phyloP scores from a whole-genome alignment of 2,113 vertebrate genomes.

The Bubo scandiacus region DNA sequence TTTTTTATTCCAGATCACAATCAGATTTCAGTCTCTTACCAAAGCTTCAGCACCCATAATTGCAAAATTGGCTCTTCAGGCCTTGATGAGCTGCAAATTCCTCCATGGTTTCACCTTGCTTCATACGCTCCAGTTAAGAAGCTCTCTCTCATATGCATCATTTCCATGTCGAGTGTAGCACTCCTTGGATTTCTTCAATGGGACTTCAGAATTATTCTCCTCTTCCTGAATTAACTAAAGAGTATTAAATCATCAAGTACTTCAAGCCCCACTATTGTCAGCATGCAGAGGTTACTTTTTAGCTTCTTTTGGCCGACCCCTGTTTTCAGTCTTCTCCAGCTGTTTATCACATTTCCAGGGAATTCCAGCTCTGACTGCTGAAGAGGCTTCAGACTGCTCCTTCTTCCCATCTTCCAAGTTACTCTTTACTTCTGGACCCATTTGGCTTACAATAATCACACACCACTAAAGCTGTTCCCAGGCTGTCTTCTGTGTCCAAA shows the following conservation, averaged over 20 bases:
- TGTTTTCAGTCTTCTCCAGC: neutral
- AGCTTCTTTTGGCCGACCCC: neutral
- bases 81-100: slow-evolving; percentile 1
- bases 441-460: neutral
- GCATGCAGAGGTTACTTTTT: neutral
- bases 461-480: neutral
- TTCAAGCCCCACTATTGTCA: neutral
- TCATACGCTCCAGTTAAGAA: neutral
- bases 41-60: slow-evolving; percentile 12
- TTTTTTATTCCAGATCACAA: neutral
- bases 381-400: neutral
- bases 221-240: neutral
- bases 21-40: neutral
- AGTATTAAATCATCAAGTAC: neutral
- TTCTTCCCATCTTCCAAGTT: neutral
- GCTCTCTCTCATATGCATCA: neutral
- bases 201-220: neutral
- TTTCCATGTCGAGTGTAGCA: neutral
- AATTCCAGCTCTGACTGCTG: neutral
- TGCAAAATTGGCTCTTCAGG: slow-evolving; percentile 43
- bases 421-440: neutral
- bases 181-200: neutral
- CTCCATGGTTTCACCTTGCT: slow-evolving; percentile 5
- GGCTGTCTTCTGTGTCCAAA: neutral
- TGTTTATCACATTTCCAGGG: neutral